Conservation (phyloP, 30 jellyfish, hydroid and myxozoan genomes). For the Clytia hemisphaerica region DNA sequence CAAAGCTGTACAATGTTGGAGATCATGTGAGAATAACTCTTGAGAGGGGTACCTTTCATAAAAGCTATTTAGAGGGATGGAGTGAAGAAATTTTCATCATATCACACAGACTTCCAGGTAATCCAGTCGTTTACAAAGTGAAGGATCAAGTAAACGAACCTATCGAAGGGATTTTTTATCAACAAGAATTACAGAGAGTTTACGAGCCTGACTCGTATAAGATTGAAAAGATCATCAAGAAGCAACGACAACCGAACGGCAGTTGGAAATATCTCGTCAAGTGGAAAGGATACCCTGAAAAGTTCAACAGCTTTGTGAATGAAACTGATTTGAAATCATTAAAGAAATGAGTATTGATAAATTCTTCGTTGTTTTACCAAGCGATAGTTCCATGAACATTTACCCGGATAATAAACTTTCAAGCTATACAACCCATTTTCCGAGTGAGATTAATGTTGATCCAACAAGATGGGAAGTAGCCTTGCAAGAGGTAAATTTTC, state of each 20-base stretch:
- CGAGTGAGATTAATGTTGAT: no score
- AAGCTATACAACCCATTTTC: no score
- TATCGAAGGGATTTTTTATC: constrained; percentile 19
- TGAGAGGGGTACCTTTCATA: constrained; percentile 6
- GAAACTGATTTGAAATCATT: no score
- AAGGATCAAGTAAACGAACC: constrained; percentile 21
- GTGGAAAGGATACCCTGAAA: constrained; percentile 37
- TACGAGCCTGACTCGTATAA: constrained; percentile 21
- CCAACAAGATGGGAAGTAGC: no score
- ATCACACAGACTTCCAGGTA: constrained; percentile 10
- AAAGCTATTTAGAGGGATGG: constrained; percentile 41
- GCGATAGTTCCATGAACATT: no score
- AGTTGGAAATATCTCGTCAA: constrained; percentile 13
- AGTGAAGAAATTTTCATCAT: constrained; percentile 38
- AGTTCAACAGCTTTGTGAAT: no score
- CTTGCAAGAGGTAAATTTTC: no score
- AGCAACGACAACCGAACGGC: no score
- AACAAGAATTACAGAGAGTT: constrained; percentile 39
- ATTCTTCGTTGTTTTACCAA: no score
- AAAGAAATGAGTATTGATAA: no score
- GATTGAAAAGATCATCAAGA: constrained; percentile 38
- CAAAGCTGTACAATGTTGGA: constrained; percentile 29
- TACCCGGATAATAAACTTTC: no score
- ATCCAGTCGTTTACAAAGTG: constrained; percentile 22
- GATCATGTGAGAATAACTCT: constrained; percentile 25